Conservation (phyloP, 2,113 vertebrate genomes). For the Chamaetylas fuelleborni region DNA sequence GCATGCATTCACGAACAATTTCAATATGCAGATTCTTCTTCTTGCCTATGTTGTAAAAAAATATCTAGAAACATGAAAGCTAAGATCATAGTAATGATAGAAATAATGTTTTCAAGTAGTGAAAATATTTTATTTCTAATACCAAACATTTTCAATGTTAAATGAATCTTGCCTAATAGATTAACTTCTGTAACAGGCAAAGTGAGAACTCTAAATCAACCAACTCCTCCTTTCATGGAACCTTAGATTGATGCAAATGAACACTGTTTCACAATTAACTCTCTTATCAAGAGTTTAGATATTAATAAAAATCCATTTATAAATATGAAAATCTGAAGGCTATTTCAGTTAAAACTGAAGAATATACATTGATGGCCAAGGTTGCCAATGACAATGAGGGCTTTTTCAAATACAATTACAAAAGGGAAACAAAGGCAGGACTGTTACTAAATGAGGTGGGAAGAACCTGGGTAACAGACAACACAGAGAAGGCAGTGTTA, state of each 20-base stretch:
- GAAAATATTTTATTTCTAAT: not conserved
- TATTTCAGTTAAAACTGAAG: not conserved
- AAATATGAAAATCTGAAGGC: not conserved
- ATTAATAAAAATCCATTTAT: not conserved
- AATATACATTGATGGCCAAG: not conserved
- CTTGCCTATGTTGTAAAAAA: not conserved
- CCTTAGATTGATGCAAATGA: not conserved
- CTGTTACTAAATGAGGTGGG: not conserved
- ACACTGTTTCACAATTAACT: not conserved
- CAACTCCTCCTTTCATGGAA: not conserved
- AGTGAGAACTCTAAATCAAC: not conserved
- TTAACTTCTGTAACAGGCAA: not conserved
- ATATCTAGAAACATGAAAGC: not conserved
- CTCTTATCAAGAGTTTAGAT: not conserved
- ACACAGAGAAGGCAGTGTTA: not conserved
- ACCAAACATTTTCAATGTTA: not conserved
- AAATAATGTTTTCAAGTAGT: not conserved
- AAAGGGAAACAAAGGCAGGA: not conserved
- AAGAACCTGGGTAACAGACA: not conserved
- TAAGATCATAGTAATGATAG: not conserved
- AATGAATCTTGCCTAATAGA: not conserved
- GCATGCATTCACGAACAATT: not conserved
- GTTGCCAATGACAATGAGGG: not conserved
- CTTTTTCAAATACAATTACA: not conserved
- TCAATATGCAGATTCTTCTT: not conserved